phyloP scores from a whole-genome alignment of 1,140 invertebrate genomes.

The Conus betulinus region DNA sequence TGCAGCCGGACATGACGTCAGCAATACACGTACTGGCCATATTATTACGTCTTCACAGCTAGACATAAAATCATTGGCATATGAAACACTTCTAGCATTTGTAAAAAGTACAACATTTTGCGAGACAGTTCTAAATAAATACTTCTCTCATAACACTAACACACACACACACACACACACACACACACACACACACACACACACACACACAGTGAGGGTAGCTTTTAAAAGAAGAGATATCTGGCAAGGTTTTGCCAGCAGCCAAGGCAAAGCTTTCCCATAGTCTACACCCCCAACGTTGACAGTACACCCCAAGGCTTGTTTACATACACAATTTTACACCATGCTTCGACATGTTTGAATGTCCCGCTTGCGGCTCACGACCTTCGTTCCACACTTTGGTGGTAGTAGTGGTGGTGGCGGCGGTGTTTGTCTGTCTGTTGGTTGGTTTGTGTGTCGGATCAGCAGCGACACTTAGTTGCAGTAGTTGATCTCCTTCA shows the following conservation, averaged over 20 bases:
- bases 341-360: too few relatives aligned
- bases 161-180: background rate
- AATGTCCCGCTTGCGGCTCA: too few relatives aligned
- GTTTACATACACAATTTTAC: too few relatives aligned
- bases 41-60: background rate
- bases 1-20: background rate
- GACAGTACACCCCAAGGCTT: too few relatives aligned
- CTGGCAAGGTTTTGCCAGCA: too few relatives aligned
- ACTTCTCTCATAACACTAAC: background rate
- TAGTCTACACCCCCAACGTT: too few relatives aligned
- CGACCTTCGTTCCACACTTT: too few relatives aligned
- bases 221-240: background rate
- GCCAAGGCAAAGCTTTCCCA: too few relatives aligned
- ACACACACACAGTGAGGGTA: background rate
- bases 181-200: background rate
- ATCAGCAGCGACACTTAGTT: slow-evolving; percentile 79
- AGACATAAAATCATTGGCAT: background rate
- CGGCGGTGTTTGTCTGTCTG: too few relatives aligned
- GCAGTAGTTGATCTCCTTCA: slow-evolving; percentile 89
- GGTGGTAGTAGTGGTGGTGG: too few relatives aligned
- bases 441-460: too few relatives aligned
- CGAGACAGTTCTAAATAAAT: background rate
- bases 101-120: background rate
- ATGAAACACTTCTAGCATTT: background rate
- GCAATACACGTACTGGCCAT: background rate